phyloP scores from a whole-genome alignment of 2,113 vertebrate species.

The Steatornis caripensis region DNA sequence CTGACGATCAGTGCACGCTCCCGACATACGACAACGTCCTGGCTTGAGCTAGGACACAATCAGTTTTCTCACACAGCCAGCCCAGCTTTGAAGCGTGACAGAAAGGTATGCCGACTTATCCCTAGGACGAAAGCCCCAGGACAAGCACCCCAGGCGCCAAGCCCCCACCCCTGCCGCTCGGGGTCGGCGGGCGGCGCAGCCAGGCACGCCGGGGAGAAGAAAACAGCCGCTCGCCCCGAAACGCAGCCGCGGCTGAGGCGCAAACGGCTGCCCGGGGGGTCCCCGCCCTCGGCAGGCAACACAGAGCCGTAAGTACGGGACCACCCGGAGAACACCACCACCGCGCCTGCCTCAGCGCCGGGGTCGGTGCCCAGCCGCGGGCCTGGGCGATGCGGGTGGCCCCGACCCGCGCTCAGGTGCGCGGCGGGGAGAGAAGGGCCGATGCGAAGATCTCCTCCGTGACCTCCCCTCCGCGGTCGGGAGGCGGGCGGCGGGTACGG shows the following conservation, averaged over 20 bases:
- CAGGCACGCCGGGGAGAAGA: no score
- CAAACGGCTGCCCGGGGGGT: neutral
- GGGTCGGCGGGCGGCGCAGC: neutral
- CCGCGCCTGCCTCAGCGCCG: neutral
- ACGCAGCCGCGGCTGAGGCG: neutral
- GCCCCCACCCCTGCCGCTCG: neutral
- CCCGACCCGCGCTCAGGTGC: neutral
- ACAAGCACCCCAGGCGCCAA: accelerated
- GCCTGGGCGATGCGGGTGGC: neutral
- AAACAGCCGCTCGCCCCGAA: neutral
- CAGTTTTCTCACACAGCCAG: no score
- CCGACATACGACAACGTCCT: accelerated
- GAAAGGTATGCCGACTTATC: accelerated
- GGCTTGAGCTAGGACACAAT: no score
- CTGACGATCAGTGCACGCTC: accelerated
- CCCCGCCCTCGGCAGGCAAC: neutral
- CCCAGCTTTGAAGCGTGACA: no score
- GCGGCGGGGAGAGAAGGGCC: neutral
- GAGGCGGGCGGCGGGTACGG: neutral
- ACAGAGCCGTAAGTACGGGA: accelerated
- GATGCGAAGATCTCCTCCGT: neutral
- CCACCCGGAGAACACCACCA: neutral
- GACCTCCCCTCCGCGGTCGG: no score
- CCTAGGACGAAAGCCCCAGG: neutral
- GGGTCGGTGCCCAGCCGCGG: neutral